These are phyloP conservation scores for Spodoptera litura DNA, from an alignment of 1,140 invertebrate species.

Conservation along the genomic window DNA sequence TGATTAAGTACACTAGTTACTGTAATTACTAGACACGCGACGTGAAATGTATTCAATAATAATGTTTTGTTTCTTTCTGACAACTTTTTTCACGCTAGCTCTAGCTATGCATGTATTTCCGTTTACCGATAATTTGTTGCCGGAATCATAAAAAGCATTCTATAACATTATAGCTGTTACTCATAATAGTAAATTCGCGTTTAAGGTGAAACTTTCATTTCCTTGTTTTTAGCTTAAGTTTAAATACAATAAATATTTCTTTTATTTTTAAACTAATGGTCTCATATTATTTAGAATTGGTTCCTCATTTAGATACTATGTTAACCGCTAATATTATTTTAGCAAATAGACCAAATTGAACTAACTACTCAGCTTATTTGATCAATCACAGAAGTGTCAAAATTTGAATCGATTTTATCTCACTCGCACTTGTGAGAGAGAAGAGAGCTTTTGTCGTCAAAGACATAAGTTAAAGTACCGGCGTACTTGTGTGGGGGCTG, in stretches of 20 bases:
- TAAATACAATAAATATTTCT: no score
- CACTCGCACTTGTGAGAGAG: background rate
- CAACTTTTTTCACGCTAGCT: background rate
- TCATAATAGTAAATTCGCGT: no score
- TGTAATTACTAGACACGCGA: slow-evolving; percentile 21
- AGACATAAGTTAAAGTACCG: slow-evolving; percentile 39
- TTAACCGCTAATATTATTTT: background rate
- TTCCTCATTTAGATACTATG: no score
- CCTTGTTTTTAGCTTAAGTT: no score
- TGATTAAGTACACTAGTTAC: slow-evolving; percentile 16
- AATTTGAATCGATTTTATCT: slow-evolving; percentile 37
- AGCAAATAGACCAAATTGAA: background rate
- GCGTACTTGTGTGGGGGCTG: slow-evolving; percentile 61
- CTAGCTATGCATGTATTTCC: background rate
- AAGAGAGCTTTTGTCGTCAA: background rate
- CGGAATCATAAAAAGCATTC: background rate
- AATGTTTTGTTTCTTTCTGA: slow-evolving; percentile 2
- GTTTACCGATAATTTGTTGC: background rate
- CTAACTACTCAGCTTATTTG: slow-evolving; percentile 3
- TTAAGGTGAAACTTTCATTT: no score
- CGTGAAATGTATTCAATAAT: slow-evolving; percentile 5
- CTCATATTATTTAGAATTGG: no score
- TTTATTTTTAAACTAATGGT: no score
- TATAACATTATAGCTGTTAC: slow-evolving; percentile 1
- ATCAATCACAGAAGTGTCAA: slow-evolving; percentile 32